Base-by-base conservation (phyloP, 2,888 invertebrate species). In the Nebria salina region DNA sequence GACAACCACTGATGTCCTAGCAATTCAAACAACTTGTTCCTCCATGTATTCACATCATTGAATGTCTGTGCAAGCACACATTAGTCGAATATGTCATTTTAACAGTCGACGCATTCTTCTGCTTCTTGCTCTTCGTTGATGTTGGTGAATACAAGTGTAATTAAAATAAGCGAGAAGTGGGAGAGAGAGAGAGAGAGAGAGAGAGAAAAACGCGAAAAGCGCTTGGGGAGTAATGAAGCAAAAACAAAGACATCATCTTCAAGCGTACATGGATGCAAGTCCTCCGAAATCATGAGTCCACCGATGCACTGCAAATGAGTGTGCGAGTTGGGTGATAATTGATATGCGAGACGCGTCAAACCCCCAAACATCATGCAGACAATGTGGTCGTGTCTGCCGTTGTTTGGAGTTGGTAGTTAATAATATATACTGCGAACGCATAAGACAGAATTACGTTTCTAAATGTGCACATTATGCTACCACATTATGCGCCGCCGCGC, bases 401-500 rank as follows among this genome's bases (percentile, higher is more conserved):
- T 54, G 54, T 54, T 54, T 54, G 54, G 4, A 13, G 11, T 54
- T 54, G 54, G 54, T 54, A 54, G 11, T 54, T 54, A 54, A 54
- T 54, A 54, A 54, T 54, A 54, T 54, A 54, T 54, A 54, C 54
- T 54, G 54, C 54, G 54, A 54, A 54, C 54, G 54, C 54, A 54
- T 13, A 54, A 54, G 54, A 54, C 54, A 54, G 54, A 54, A 54
- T 54, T 54, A 54, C 54, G 54, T 54, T 70, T 70, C 34, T 70
- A 70, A 70, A 70, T 70, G 70, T 70, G 70, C 70, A 70, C 70
- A 70, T 70, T 70, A 70, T 70, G 70, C 70, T 70, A 70, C 70
- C 70, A 34, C 34, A 34, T 34, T 34, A 34, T 34, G 70, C 70
- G 34, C 70, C 8, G 25, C 70, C 20, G 70, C 9, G 2, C 25